Percentiles rank a stretch among this genome's conserved stretches.
Evolutionary conservation across 2,113 vertebrate genomes (phyloP).

Genomic region (Chauna torquata): DNA sequence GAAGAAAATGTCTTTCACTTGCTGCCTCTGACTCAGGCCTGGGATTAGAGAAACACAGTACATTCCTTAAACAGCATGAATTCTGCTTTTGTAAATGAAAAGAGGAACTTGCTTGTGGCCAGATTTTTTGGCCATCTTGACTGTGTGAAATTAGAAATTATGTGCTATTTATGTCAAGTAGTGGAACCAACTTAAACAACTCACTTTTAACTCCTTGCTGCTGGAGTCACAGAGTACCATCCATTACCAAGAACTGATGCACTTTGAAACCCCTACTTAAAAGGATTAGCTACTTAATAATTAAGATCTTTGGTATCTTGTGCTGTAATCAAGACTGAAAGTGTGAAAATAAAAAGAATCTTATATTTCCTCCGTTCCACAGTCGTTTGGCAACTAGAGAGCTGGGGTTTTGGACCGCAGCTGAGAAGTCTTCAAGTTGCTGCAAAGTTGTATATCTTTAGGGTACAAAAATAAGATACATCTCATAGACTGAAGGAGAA

Average conservation of each 20-base stretch:
- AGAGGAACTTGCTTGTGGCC: background rate
- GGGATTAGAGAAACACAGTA: constrained; percentile 38
- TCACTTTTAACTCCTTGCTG: constrained; percentile 5
- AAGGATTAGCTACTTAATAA: background rate
- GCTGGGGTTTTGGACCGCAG: background rate
- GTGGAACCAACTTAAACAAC: background rate
- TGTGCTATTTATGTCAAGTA: background rate
- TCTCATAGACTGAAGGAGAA: background rate
- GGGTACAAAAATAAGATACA: background rate
- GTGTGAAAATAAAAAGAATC: background rate
- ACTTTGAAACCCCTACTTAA: background rate
- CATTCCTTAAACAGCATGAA: constrained; percentile 28
- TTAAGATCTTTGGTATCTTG: background rate
- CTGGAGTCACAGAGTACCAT: background rate
- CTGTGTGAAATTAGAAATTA: constrained; percentile 25
- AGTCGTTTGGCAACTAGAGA: background rate
- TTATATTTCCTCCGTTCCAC: background rate
- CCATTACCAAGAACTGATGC: background rate
- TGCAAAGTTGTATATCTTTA: background rate
- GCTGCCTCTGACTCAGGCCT: background rate
- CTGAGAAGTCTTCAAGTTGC: background rate
- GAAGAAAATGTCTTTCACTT: constrained; percentile 13
- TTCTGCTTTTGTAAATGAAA: background rate
- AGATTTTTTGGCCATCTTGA: background rate
- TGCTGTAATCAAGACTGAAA: background rate